Base-by-base conservation (phyloP, 1,140 invertebrate species). In the Platyura marginata region DNA sequence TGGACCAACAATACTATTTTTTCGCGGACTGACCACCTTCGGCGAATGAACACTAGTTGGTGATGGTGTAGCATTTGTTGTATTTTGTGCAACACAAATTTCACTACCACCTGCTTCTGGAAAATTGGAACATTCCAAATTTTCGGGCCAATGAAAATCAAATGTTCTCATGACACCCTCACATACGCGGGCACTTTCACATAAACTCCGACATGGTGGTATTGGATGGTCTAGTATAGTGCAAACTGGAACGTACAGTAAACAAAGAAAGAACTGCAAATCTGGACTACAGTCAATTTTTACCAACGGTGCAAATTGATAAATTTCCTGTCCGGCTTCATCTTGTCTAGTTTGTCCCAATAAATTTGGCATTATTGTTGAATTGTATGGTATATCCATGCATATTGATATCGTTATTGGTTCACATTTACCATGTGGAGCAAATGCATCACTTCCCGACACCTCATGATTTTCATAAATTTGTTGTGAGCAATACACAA, bases 341-440 rank as follows among this genome's bases (percentile, higher is more conserved):
- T 95, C 87, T 46, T 98, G 92, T 50, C 82, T 92, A 41, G 80
- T 76, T 53, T 98, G 94, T 42, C 86, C 81, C 47, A 97, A 65
- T 23, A 95, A 55, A 66, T 97, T 98, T 3, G 92, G 93, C 78
- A 95, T 90, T 44, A 95, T 93, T 1, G 93, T 98, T 62, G 81
- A 71, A 61, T 97, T 98, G 62, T 98, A 98, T 23, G 74, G 75
- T 42, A 97, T 84, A 53, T 93, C 81, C 61, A 79, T 79, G 65
- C 94, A 98, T 50, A 95, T 71, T 10, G 81, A 81, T 44, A 96
- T 89, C 3, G 79, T 90, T 46, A 97, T 94, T 2, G 81, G 79
- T 59, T 96, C 88, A 66, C 92, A 96, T 56, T 80, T 78, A 51
- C 79, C 79, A 57, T 91, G 83, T 37, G 36, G n/a, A n/a, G n/a